A percentile compares a stretch with the other conserved stretches of the same genome.
Conservation (phyloP, 2,888 invertebrate genomes). For the Cryptophagus acutangulus region DNA sequence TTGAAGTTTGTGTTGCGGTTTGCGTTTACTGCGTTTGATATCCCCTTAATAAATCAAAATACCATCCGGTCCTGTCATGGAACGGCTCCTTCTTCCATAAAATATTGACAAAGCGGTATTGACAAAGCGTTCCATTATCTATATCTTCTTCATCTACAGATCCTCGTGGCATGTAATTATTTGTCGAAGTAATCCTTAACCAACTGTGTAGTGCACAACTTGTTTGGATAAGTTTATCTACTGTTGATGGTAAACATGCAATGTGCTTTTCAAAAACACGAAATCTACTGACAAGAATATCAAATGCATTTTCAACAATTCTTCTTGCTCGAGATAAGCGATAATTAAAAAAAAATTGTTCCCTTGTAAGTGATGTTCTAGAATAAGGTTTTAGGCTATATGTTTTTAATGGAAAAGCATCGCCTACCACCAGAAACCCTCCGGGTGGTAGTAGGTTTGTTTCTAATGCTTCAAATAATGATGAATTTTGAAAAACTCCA, state of each 20-base stretch:
- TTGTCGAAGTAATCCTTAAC: conserved; percentile 12
- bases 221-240: conserved; percentile 15
- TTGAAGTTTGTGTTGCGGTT: no score
- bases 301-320: conserved; percentile 14
- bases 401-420: conserved; percentile 16
- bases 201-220: conserved; percentile 17
- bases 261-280: conserved; percentile 19
- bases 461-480: conserved; percentile 14
- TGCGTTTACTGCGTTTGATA: not conserved
- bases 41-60: conserved; percentile 3
- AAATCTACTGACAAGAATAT: conserved; percentile 18
- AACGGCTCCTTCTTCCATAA: conserved; percentile 12
- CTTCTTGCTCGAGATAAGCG: conserved; percentile 12
- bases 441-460: conserved; percentile 5
- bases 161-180: conserved; percentile 11
- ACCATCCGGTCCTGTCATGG: conserved; percentile 12
- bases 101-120: conserved; percentile 10
- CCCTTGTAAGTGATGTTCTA: conserved; percentile 2
- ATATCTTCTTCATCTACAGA: conserved; percentile 12
- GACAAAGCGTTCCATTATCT: conserved; percentile 7
- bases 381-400: conserved; percentile 16
- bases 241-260: conserved; percentile 15
- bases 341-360: conserved; percentile 14
- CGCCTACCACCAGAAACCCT: conserved; percentile 12
- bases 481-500: conserved; percentile 20